phyloP scores from a whole-genome alignment of 2,113 vertebrate genomes.

The Alethe diademata region DNA sequence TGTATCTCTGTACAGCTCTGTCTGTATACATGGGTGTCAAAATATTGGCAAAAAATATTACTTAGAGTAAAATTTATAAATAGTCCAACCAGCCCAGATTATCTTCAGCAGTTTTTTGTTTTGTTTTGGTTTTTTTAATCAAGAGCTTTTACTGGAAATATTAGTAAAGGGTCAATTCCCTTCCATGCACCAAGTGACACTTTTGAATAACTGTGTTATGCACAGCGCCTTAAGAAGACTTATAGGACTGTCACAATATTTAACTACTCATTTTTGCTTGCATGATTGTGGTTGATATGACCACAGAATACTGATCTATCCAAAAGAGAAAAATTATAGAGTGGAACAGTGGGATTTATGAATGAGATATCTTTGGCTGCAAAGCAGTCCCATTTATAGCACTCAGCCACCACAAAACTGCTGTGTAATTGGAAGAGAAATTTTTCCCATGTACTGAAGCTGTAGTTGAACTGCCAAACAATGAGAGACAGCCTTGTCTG shows the following conservation, averaged over 20 bases:
- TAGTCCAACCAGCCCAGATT: neutral
- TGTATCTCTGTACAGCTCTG: neutral
- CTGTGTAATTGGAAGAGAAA: constrained; percentile 78
- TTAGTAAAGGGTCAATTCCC: constrained; percentile 32
- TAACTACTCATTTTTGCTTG: constrained; percentile 75
- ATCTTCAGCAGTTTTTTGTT: neutral
- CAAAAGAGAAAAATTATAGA: constrained; percentile 78
- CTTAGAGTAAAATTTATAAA: constrained; percentile 45
- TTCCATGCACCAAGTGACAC: constrained; percentile 47
- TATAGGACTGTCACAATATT: constrained; percentile 69
- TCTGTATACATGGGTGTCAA: neutral
- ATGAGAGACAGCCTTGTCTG: constrained; percentile 49
- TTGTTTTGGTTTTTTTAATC: constrained; percentile 49
- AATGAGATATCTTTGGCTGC: constrained; percentile 79
- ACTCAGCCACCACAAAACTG: constrained; percentile 81
- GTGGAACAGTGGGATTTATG: constrained; percentile 78
- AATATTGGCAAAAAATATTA: neutral
- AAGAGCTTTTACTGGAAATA: constrained; percentile 43
- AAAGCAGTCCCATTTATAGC: constrained; percentile 77
- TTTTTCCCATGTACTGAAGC: constrained; percentile 76
- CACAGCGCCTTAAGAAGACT: constrained; percentile 34
- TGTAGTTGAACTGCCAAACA: constrained; percentile 55
- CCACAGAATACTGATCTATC: constrained; percentile 75
- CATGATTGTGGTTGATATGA: constrained; percentile 71
- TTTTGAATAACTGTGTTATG: constrained; percentile 55